Conservation (phyloP, 1,140 invertebrate species). For the Papilio xuthus region DNA sequence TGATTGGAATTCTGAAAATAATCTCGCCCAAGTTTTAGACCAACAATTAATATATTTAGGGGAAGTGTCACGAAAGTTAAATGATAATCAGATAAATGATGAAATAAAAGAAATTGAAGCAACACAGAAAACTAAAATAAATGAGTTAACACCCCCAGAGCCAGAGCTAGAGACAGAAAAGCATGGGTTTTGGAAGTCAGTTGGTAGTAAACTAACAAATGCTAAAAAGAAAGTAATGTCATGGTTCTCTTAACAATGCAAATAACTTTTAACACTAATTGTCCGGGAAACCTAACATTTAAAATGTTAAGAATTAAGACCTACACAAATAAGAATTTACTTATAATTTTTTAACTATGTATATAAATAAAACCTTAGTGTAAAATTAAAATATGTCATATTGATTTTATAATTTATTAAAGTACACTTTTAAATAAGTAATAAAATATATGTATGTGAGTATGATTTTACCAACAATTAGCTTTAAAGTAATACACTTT, state of each 20-base stretch:
- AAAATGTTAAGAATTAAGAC: background rate
- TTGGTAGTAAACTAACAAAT: slow-evolving; percentile 80
- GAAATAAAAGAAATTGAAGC: slow-evolving; percentile 41
- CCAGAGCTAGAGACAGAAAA: slow-evolving; percentile 59
- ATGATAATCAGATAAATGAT: slow-evolving; percentile 9
- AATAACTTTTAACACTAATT: slow-evolving; percentile 6
- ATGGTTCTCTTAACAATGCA: slow-evolving; percentile 70
- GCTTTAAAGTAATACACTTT: background rate
- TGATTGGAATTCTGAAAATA: slow-evolving; percentile 32
- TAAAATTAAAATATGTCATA: slow-evolving; percentile 2
- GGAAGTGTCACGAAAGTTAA: background rate
- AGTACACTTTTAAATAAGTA: slow-evolving; percentile 5
- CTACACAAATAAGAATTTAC: background rate
- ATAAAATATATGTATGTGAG: background rate
- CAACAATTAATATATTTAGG: background rate
- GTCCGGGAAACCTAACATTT: background rate
- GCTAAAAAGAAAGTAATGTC: slow-evolving; percentile 81
- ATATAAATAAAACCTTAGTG: too few species aligned
- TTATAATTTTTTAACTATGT: background rate
- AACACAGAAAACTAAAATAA: slow-evolving; percentile 42
- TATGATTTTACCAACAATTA: background rate
- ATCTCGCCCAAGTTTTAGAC: slow-evolving; percentile 39
- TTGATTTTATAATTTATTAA: slow-evolving; percentile 11
- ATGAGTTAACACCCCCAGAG: slow-evolving; percentile 34
- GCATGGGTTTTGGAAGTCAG: slow-evolving; percentile 81